Evolutionary conservation across 1,140 invertebrate species (phyloP).

Genomic region (Bathynomus jamesi): DNA sequence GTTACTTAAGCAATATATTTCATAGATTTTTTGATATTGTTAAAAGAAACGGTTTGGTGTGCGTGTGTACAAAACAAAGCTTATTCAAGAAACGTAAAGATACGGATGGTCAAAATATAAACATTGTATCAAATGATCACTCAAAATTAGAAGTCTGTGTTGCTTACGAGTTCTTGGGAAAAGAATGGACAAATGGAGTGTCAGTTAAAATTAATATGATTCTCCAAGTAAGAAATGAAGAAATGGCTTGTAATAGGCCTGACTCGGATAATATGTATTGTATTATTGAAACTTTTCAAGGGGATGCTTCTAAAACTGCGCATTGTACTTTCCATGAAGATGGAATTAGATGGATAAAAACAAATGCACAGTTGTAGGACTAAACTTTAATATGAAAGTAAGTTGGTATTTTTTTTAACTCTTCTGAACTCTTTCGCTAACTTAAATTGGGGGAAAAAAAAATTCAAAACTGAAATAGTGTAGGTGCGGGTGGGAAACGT

Average conservation of each 20-base stretch:
- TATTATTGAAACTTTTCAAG: not conserved
- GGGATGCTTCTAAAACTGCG: not conserved
- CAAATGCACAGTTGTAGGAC: not conserved
- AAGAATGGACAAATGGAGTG: not conserved
- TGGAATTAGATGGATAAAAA: not conserved
- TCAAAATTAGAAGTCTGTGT: not conserved
- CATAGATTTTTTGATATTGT: not conserved
- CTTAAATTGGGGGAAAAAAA: too few relatives aligned
- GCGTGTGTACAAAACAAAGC: not conserved
- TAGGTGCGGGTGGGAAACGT: too few relatives aligned
- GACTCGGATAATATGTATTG: not conserved
- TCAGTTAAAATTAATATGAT: not conserved
- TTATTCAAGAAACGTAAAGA: not conserved
- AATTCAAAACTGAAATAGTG: too few relatives aligned
- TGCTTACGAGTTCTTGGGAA: not conserved
- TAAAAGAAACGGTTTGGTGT: not conserved
- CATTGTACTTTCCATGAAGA: not conserved
- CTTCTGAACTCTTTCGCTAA: too few relatives aligned
- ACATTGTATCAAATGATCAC: not conserved
- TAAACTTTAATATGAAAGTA: not conserved
- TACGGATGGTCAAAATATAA: not conserved
- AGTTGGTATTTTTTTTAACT: not conserved
- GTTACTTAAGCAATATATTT: not conserved
- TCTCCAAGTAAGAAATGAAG: not conserved
- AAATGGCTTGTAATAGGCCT: too few relatives aligned